phyloP scores from a whole-genome alignment of 2,797 vertebrate genomes.

The Synaphobranchus kaupii region DNA sequence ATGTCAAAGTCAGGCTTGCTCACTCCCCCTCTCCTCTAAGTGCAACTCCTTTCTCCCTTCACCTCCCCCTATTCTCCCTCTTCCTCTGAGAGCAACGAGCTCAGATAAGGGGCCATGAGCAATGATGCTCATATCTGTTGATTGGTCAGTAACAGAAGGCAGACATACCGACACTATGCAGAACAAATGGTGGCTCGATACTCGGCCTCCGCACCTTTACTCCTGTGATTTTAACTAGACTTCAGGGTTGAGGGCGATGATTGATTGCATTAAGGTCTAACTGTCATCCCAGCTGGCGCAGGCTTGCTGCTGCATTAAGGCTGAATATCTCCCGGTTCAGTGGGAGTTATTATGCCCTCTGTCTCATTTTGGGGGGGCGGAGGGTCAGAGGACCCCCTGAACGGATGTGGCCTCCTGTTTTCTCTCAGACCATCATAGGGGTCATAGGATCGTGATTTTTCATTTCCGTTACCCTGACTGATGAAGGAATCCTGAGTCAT shows the following conservation, averaged over 20 bases:
- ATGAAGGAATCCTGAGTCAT: neutral
- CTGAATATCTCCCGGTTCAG: too few species aligned
- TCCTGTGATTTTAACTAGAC: neutral
- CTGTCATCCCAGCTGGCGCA: too few species aligned
- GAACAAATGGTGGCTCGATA: neutral
- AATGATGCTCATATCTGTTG: constrained; percentile 88
- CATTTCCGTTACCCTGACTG: too few species aligned
- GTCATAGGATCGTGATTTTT: neutral
- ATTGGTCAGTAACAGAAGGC: constrained; percentile 92
- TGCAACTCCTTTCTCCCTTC: neutral
- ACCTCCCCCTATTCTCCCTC: constrained; percentile 28
- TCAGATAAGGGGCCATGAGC: constrained; percentile 87
- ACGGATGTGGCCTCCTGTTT: neutral
- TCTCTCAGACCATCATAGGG: neutral
- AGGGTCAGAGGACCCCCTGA: too few species aligned
- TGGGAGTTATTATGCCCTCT: too few species aligned
- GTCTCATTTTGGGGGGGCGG: too few species aligned
- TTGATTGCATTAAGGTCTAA: too few species aligned
- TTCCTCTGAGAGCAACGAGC: constrained; percentile 80
- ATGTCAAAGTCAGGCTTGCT: neutral
- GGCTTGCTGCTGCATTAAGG: too few species aligned
- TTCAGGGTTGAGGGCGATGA: too few species aligned
- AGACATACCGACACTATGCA: constrained; percentile 37
- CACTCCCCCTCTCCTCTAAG: neutral
- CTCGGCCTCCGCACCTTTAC: neutral